These are phyloP conservation scores for Microcebus ravelobensis DNA, from an alignment of 2,113 vertebrate genomes.

Conservation along the genomic window DNA sequence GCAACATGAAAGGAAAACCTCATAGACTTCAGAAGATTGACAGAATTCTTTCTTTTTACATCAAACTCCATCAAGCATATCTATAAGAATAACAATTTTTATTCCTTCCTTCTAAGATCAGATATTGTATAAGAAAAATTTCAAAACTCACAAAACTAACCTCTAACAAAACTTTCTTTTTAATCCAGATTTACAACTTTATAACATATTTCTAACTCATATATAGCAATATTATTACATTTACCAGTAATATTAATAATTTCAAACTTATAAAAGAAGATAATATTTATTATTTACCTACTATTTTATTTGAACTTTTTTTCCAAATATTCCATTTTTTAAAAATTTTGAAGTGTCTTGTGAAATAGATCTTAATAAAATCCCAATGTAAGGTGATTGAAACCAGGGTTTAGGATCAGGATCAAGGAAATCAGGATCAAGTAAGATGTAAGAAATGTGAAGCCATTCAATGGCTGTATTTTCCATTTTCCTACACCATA, in stretches of 20 bases:
- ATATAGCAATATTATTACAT: neutral
- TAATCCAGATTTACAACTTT: neutral
- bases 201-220: neutral
- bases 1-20: constrained; percentile 11
- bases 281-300: neutral
- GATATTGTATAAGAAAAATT: constrained; percentile 2
- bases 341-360: neutral
- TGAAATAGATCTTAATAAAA: constrained; percentile 24
- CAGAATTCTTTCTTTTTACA: constrained; percentile 46
- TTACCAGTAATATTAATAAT: neutral
- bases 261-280: constrained; percentile 28
- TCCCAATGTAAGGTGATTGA: neutral
- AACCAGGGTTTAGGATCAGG: neutral
- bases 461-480: neutral
- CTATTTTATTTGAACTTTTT: neutral
- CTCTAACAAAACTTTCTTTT: constrained; percentile 20
- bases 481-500: neutral
- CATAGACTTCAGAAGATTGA: neutral
- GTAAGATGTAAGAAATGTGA: neutral
- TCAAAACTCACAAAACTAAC: neutral
- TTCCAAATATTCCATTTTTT: neutral
- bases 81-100: constrained; percentile 23
- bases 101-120: neutral
- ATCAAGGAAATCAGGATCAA: neutral
- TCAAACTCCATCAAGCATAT: constrained; percentile 11